Evolutionary conservation across 2,797 vertebrate genomes (phyloP), one percentile per base, ranked within the genome.

Genomic region (Xyrichtys novacula): DNA sequence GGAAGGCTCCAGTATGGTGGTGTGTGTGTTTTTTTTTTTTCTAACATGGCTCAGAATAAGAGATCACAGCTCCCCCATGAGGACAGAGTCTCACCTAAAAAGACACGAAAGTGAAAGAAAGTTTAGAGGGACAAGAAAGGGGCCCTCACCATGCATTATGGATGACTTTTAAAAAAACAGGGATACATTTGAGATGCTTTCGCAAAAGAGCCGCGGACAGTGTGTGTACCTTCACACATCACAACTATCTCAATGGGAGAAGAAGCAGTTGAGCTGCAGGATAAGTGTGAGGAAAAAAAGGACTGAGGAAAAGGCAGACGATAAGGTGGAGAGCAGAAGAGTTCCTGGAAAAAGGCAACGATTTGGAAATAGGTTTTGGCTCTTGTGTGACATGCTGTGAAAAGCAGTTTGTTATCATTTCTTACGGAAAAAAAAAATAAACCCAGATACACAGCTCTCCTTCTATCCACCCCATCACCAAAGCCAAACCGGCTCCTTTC

Each of bases 41-140:
- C 5, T 7, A 28, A 66, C 3, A 1, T 40, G 53, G 42, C 68
- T 65, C 4, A 9, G 54, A 81, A 72, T 28, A 42, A 82, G 63
- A 83, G 50, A 77, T 75, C 47, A 82, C 64, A 87, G 76, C 82
- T 69, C 83, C 78, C 83, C 76, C 82, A 56, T 65, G 81, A 77
- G 81, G 84, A 79, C 3, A 67, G 49, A 75, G 20, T 42, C 14
- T 50, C 64, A 10, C 56, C 83, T n/a, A 36, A 69, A 70, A 56
- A 42, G 48, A 44, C 15, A 66, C 44, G 32, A 76, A 69, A 68
- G 69, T 50, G 26, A 76, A 31, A 55, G 19, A 66, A 66, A 70
- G 65, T 81, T 83, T 31, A 47, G 5, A 79, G 29, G n/a, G 43
- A 65, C 62, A 74, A 43, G 23, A 68, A 58, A 32, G 16, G 2